phyloP scores from a whole-genome alignment of 2,888 invertebrate species.

The Glaucopsyche alexis region DNA sequence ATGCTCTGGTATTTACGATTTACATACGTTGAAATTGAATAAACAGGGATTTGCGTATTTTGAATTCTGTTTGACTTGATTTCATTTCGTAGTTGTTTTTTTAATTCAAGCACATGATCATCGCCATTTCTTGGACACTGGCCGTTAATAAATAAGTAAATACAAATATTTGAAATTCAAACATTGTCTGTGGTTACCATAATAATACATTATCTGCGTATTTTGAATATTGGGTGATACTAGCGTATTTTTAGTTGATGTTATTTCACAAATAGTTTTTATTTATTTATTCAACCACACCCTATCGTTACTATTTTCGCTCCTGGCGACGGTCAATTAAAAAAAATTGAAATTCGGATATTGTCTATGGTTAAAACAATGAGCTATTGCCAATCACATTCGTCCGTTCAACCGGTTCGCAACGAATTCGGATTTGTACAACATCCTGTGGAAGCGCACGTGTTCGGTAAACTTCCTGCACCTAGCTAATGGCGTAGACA shows the following conservation, averaged over 20 bases:
- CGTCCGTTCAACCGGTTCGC: slow-evolving; percentile 40
- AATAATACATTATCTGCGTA: slow-evolving; percentile 10
- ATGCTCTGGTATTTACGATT: slow-evolving; percentile 25
- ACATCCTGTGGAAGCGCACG: slow-evolving; percentile 78
- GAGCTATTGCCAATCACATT: slow-evolving; percentile 26
- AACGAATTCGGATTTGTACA: slow-evolving; percentile 59
- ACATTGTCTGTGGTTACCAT: slow-evolving; percentile 4
- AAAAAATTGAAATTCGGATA: background rate
- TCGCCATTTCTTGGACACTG: background rate
- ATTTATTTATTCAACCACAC: too few species aligned
- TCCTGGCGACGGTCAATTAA: too few species aligned
- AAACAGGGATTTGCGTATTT: slow-evolving; percentile 2
- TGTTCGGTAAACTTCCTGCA: slow-evolving; percentile 72
- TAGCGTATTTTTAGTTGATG: too few species aligned
- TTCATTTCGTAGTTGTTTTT: background rate
- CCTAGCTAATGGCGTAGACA: slow-evolving; percentile 34
- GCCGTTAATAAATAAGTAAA: background rate
- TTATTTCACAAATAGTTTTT: too few species aligned
- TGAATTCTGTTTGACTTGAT: background rate
- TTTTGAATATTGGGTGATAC: too few species aligned
- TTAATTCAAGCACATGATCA: too few species aligned
- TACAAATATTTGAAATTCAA: background rate
- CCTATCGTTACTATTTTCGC: too few species aligned
- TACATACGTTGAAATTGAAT: slow-evolving; percentile 7
- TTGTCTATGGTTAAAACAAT: slow-evolving; percentile 26